Evolutionary conservation across 1,140 invertebrate genomes (phyloP).

Genomic region (Macrosteles quadrilineatus): DNA sequence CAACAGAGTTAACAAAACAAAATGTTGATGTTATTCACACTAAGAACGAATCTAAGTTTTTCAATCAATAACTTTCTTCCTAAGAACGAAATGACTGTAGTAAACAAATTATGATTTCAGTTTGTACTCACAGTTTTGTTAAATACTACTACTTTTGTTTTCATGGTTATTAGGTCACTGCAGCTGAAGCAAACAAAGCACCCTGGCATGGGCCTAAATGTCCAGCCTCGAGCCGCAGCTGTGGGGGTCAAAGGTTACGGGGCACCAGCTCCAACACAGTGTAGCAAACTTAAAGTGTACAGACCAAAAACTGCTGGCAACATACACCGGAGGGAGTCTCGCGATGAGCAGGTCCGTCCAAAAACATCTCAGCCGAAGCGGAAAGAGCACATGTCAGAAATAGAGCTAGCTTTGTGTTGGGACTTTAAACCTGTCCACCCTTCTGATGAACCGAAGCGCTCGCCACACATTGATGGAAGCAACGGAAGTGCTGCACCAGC

Average conservation of each 20-base stretch:
- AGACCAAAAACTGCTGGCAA: conserved; percentile 64
- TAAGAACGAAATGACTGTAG: too few relatives aligned
- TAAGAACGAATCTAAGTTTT: too few relatives aligned
- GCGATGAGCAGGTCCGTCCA: conserved; percentile 35
- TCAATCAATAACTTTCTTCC: too few relatives aligned
- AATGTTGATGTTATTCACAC: too few relatives aligned
- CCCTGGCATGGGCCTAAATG: conserved; percentile 53
- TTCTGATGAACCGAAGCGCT: conserved; percentile 63
- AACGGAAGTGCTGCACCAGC: conserved; percentile 75
- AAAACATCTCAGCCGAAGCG: conserved; percentile 43
- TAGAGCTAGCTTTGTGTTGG: conserved; percentile 84
- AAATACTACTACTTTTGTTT: too few relatives aligned
- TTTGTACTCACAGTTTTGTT: too few relatives aligned
- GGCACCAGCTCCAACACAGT: conserved; percentile 66
- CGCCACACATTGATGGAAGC: conserved; percentile 74
- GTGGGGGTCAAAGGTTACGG: conserved; percentile 63
- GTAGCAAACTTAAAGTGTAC: conserved; percentile 68
- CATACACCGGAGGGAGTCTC: conserved; percentile 44
- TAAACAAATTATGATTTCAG: too few relatives aligned
- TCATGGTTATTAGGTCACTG: conserved; percentile 43
- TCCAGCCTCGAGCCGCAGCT: conserved; percentile 57
- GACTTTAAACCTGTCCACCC: conserved; percentile 69
- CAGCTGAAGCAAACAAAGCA: conserved; percentile 51
- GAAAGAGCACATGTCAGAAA: conserved; percentile 61
- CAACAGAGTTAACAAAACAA: too few relatives aligned